Percentiles rank a stretch among this genome's conserved stretches.
Evolutionary conservation across 2,797 vertebrate species (phyloP).

Genomic region (Pseudomugil gertrudae): DNA sequence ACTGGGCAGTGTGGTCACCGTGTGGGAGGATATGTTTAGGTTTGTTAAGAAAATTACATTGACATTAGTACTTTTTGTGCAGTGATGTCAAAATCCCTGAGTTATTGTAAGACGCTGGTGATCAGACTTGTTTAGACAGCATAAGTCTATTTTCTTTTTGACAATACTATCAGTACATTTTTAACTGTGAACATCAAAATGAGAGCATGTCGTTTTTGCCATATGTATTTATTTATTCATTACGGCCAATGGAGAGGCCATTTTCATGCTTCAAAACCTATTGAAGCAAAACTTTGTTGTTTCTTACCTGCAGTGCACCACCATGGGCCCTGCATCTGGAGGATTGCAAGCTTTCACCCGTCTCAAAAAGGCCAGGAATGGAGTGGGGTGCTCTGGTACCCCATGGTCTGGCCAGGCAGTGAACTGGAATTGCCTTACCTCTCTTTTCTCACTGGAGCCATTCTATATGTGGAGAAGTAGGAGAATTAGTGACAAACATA

Average conservation of each 20-base stretch:
- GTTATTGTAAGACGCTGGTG: neutral
- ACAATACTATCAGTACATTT: conserved; percentile 10
- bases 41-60: conserved; percentile 56
- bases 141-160: conserved; percentile 1
- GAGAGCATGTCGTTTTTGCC: conserved; percentile 18
- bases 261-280: conserved; percentile 68
- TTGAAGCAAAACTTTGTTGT: conserved; percentile 38
- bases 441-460: conserved; percentile 96
- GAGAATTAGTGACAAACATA: conserved; percentile 18
- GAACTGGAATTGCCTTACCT: conserved; percentile 98
- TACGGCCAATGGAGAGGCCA: conserved; percentile 59
- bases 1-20: conserved; percentile 54
- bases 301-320: conserved; percentile 96
- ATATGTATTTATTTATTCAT: conserved; percentile 70
- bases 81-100: conserved; percentile 31
- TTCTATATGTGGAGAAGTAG: conserved; percentile 80
- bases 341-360: conserved; percentile 98
- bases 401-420: conserved; percentile 99
- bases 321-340: conserved; percentile 97
- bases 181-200: conserved; percentile 30
- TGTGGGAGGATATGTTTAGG: conserved; percentile 61
- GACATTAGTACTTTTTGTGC: conserved; percentile 55
- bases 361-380: conserved; percentile 95
- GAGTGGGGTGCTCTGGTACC: conserved; percentile 96
- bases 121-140: conserved; percentile 34